Evolutionary conservation across 2,797 vertebrate species (phyloP).

Genomic region (Artibeus jamaicensis): DNA sequence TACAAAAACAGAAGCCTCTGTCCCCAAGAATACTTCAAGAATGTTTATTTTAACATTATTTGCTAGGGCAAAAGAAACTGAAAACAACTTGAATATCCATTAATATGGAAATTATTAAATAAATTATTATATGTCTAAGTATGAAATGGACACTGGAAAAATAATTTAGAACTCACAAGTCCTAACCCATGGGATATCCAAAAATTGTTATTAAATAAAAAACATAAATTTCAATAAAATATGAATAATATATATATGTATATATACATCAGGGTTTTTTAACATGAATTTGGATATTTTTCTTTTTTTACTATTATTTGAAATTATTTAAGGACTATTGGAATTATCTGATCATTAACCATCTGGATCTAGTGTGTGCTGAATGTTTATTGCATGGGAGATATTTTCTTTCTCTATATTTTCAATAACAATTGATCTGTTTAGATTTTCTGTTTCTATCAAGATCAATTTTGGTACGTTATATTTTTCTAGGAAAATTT

Average conservation of each 20-base stretch:
- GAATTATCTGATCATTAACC: background rate
- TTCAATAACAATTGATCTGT: background rate
- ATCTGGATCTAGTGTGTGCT: background rate
- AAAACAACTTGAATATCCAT: background rate
- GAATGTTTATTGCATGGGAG: background rate
- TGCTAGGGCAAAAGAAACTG: background rate
- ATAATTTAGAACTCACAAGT: background rate
- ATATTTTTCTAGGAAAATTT: slow-evolving; percentile 5
- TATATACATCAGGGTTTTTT: background rate
- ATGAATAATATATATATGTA: background rate
- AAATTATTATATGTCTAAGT: background rate
- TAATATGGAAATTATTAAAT: background rate
- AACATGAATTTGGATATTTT: background rate
- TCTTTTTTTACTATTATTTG: background rate
- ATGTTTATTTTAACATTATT: background rate
- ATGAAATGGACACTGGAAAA: background rate
- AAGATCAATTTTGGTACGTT: background rate
- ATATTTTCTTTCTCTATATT: slow-evolving; percentile 1
- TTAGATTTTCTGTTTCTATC: background rate
- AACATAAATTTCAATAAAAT: background rate
- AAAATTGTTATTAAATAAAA: background rate
- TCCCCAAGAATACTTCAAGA: background rate
- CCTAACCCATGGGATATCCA: background rate
- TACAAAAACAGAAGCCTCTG: background rate
- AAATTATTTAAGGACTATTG: background rate